Evolutionary conservation across 2,113 vertebrate genomes (phyloP).

Genomic region (Platichthys stellatus): DNA sequence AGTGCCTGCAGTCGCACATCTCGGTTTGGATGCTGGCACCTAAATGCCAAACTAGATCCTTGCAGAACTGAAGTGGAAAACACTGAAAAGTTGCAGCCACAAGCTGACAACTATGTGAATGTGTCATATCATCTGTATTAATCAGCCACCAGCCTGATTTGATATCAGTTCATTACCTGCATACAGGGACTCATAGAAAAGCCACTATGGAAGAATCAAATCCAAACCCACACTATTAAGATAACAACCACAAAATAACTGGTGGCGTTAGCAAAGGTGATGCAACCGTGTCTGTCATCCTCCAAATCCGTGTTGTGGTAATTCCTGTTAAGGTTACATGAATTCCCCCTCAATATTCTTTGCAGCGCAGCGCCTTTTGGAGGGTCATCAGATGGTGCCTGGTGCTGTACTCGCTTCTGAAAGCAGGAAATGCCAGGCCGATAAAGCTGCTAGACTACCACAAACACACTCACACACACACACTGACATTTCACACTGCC

Average conservation of each 20-base stretch:
- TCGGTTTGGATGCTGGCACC: conserved; percentile 48
- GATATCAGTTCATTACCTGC: conserved; percentile 58
- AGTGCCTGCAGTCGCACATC: conserved; percentile 27
- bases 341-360: conserved; percentile 59
- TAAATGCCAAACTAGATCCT: conserved; percentile 64
- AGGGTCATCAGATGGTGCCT: conserved; percentile 70
- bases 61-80: conserved; percentile 32
- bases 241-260: conserved; percentile 65
- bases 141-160: conserved; percentile 51
- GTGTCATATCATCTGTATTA: conserved; percentile 49
- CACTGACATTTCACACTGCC: conserved; percentile 76
- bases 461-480: conserved; percentile 43
- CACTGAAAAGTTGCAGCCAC: conserved; percentile 29
- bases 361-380: conserved; percentile 56
- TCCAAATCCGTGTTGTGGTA: conserved; percentile 45
- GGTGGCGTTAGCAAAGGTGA: conserved; percentile 49
- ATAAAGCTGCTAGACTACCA: conserved; percentile 65
- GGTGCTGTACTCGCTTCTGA: conserved; percentile 41
- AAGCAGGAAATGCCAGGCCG: conserved; percentile 77
- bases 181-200: conserved; percentile 28
- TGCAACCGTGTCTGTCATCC: conserved; percentile 35
- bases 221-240: conserved; percentile 53
- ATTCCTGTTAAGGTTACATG: conserved; percentile 70
- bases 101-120: conserved; percentile 32
- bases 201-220: conserved; percentile 33